Base-by-base conservation (phyloP, 1,140 invertebrate species). In the Ctenoplectra terminalis region DNA sequence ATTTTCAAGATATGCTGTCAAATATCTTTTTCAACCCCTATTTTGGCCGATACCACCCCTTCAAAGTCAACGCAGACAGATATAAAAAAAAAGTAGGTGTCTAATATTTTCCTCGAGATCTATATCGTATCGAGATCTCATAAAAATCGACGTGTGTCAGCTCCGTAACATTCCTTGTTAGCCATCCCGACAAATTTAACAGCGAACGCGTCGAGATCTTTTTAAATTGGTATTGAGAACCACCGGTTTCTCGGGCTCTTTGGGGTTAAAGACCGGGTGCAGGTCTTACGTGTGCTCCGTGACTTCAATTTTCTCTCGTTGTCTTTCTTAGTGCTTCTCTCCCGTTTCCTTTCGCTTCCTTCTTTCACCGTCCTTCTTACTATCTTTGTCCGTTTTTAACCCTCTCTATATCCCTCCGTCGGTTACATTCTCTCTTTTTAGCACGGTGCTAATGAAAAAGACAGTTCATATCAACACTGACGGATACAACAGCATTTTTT, bases 221-320 rank as follows among this genome's bases (percentile, higher is more conserved):
- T 66, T 70, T 50, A 13, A 15, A 34, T 17, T n/a, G n/a, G 9
- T 2, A 43, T 46, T 86, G 86, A 85, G 88, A 84, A 79, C 83
- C 88, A 56, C 88, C 84, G 88, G 37, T 17, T 50, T 43, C 79
- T 82, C 61, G 78, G 64, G 71, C 82, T 74, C 76, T 89, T 82
- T 69, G 82, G 86, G 88, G 88, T 90, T 90, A 89, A 90, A 89
- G 88, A 90, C 89, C 89, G 88, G 81, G 81, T 83, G 83, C 78
- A 84, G 63, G 77, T 89, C 87, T 89, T 89, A 89, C 87, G 88
- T 89, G 85, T 89, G 85, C 83, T 77, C 60, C 58, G 67, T 78
- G 78, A 86, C 82, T 83, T 83, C 77, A 87, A 87, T 89, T 89
- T 87, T 89, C 83, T 89, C 75, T 88, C 79, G 83, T 85, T 88